These are phyloP conservation scores for Euproctis similis DNA, from an alignment of 2,888 invertebrate species.

Conservation along the genomic window DNA sequence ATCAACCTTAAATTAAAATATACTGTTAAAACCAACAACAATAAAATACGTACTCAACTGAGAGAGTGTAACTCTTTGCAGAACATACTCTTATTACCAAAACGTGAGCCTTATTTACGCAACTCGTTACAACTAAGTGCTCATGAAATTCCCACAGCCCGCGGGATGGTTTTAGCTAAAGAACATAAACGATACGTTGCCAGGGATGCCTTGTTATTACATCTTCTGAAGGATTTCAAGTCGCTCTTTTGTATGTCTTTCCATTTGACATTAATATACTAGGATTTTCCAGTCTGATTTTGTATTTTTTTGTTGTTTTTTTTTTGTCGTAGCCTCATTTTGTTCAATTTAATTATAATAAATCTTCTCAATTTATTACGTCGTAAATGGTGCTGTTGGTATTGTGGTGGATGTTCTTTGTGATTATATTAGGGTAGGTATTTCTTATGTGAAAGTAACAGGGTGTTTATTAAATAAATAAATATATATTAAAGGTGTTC, in stretches of 20 bases:
- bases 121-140: slow-evolving; percentile 37
- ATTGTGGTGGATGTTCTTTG: too few species aligned
- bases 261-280: slow-evolving; percentile 4
- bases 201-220: slow-evolving; percentile 28
- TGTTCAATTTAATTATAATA: too few species aligned
- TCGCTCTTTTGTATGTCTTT: slow-evolving; percentile 9
- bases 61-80: slow-evolving; percentile 17
- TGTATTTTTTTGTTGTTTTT: not conserved
- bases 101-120: slow-evolving; percentile 32
- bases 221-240: slow-evolving; percentile 16
- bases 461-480: too few species aligned
- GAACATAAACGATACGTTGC: slow-evolving; percentile 35
- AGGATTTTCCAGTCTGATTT: not conserved
- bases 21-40: slow-evolving; percentile 17
- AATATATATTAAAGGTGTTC: too few species aligned
- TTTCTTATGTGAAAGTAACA: too few species aligned
- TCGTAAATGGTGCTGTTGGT: too few species aligned
- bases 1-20: slow-evolving; percentile 11
- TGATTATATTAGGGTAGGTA: too few species aligned
- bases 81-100: slow-evolving; percentile 27
- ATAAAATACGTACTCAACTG: slow-evolving; percentile 25
- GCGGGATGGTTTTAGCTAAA: slow-evolving; percentile 31
- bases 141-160: slow-evolving; percentile 38
- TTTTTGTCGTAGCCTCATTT: too few species aligned
- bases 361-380: too few species aligned